A percentile compares a stretch with the other conserved stretches of the same genome.
Conservation (phyloP, 2,888 invertebrate species). For the Dastarcus helophoroides region DNA sequence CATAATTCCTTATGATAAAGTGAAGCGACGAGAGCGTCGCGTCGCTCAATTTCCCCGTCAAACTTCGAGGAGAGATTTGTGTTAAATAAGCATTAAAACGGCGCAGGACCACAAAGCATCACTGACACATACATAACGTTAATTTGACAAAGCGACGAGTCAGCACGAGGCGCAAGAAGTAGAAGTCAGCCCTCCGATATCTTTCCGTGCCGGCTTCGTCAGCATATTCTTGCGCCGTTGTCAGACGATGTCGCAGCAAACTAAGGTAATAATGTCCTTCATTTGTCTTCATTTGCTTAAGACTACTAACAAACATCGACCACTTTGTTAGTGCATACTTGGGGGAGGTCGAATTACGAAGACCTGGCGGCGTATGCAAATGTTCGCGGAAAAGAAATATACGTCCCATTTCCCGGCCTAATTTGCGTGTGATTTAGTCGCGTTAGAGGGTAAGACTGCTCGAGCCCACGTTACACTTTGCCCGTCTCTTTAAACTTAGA, state of each 20-base stretch:
- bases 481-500: too few relatives aligned
- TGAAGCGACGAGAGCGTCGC: slow-evolving; percentile 6
- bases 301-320: slow-evolving; percentile 25
- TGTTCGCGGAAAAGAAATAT: too few relatives aligned
- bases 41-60: neutral
- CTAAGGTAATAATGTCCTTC: slow-evolving; percentile 36
- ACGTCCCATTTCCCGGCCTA: too few relatives aligned
- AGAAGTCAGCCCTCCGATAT: slow-evolving; percentile 23
- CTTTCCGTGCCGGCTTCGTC: slow-evolving; percentile 21
- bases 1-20: too few relatives aligned
- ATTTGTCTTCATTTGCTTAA: slow-evolving; percentile 38
- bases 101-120: neutral
- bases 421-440: too few relatives aligned
- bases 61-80: slow-evolving; percentile 1
- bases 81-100: slow-evolving; percentile 2
- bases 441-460: too few relatives aligned
- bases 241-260: slow-evolving; percentile 31
- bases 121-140: slow-evolving; percentile 18
- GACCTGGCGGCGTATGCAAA: too few relatives aligned
- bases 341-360: too few relatives aligned
- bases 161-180: slow-evolving; percentile 23
- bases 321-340: slow-evolving; percentile 10
- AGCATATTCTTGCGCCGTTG: slow-evolving; percentile 25
- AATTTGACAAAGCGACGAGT: slow-evolving; percentile 27
- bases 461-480: too few relatives aligned